These are phyloP conservation scores for Sinella curviseta DNA, from an alignment of 1,140 invertebrate species.

Conservation along the genomic window DNA sequence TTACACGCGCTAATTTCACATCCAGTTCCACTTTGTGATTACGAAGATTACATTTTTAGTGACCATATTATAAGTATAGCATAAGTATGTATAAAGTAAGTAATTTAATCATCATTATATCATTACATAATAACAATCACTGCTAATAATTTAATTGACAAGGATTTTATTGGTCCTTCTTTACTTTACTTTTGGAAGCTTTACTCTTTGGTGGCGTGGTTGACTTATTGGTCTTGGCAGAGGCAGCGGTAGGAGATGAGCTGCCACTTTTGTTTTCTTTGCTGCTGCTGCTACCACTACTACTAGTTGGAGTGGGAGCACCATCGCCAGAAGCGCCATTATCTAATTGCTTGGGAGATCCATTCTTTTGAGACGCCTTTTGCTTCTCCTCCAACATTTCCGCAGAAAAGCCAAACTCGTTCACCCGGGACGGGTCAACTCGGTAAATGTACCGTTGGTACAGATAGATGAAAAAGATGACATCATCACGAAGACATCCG, in stretches of 20 bases:
- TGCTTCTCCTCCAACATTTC: constrained; percentile 6
- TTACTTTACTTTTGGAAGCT: constrained; percentile 15
- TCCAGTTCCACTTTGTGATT: too few species aligned
- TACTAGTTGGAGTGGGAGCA: background rate
- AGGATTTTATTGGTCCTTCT: constrained; percentile 21
- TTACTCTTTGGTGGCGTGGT: background rate
- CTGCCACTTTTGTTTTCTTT: background rate
- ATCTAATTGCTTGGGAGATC: background rate
- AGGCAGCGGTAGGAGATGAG: background rate
- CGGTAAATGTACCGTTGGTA: constrained; percentile 99
- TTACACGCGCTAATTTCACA: too few species aligned
- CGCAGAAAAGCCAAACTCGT: constrained; percentile 85
- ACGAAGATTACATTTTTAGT: too few species aligned
- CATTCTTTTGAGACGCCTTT: background rate
- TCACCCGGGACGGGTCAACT: constrained; percentile 87
- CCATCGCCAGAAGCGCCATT: background rate
- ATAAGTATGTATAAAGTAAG: too few species aligned
- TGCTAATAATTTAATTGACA: background rate
- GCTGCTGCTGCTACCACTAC: background rate
- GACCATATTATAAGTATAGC: too few species aligned
- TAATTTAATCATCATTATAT: too few species aligned
- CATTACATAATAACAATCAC: background rate
- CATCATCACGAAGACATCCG: constrained; percentile 96
- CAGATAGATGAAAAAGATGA: constrained; percentile 97
- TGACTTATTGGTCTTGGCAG: too few species aligned